Evolutionary conservation across 2,888 invertebrate species (phyloP), one percentile per base, ranked within the genome.

Genomic region (Litoditis marina): DNA sequence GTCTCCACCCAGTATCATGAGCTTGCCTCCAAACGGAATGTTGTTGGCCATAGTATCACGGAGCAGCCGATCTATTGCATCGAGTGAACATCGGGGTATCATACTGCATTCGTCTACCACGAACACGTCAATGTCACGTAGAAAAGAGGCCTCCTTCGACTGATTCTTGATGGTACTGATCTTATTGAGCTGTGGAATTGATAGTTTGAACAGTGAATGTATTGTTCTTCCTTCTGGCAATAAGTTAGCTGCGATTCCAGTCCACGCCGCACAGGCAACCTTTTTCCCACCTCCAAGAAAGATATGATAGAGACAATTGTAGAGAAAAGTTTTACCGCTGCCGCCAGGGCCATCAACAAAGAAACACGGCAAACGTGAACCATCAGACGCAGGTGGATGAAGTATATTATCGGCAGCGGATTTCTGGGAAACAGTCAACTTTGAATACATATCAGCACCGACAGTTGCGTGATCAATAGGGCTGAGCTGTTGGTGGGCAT

Each of bases 11-110:
- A 65, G 11, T 5, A 69, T 32, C 0, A 69, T 30, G 0, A 32
- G 25, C 46, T 63, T 57, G 16, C 67, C 65, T 19, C 65, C 70
- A 50, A 70, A 67, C 2, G 65, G 67, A n/a, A n/a, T n/a, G 5
- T 19, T 0, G 13, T 31, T 50, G n/a, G 50, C 11, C 8, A 44
- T 63, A 19, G 63, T 25, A 19, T 69, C 69, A 22, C 60, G 39
- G 7, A 69, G 54, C 4, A 65, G 32, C 1, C 32, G 25, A 51
- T 65, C 60, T 8, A 60, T 46, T 8, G 65, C 54, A 11, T 63
- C 54, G 28, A 69, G 47, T 13, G 58, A 32, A 0, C 42, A 6
- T 36, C 60, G 47, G 3, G 66, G 60, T 22, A 25, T 27, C 69
- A 69, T 68, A 16, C 63, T 51, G 16, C 57, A 53, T 34, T 65